Percentiles rank a stretch among this genome's conserved stretches.
Evolutionary conservation across 2,113 vertebrate genomes (phyloP).

Genomic region (Paraplagusia blochii): DNA sequence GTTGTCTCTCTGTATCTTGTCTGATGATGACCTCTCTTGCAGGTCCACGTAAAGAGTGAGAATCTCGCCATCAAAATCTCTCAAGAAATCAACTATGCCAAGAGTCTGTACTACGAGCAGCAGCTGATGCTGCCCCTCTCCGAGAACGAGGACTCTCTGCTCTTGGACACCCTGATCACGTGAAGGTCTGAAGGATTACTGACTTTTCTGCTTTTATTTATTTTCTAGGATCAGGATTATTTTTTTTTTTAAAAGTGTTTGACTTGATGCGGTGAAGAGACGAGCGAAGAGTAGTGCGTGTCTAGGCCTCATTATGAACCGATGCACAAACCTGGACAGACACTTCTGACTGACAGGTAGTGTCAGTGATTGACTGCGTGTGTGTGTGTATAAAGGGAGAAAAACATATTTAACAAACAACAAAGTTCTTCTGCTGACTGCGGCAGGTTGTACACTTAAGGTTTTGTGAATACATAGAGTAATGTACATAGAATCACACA

Average conservation of each 20-base stretch:
- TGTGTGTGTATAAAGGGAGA: conserved; percentile 6
- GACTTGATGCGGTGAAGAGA: conserved; percentile 15
- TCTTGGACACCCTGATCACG: conserved; percentile 83
- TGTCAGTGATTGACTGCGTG: conserved; percentile 43
- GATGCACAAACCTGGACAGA: conserved; percentile 2
- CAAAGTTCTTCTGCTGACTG: conserved; percentile 22
- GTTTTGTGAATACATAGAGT: conserved; percentile 62
- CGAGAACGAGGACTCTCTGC: conserved; percentile 81
- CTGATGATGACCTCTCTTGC: neutral
- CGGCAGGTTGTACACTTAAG: conserved; percentile 28
- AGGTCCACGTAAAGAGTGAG: conserved; percentile 95
- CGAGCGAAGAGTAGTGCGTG: neutral
- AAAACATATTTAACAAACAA: neutral
- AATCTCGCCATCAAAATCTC: conserved; percentile 89
- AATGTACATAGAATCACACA: conserved; percentile 62
- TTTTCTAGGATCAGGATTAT: conserved; percentile 4
- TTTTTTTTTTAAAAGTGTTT: conserved; percentile 12
- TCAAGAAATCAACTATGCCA: conserved; percentile 98
- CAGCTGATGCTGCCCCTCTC: conserved; percentile 91
- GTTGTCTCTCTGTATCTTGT: neutral
- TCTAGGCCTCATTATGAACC: neutral
- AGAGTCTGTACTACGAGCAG: conserved; percentile 98
- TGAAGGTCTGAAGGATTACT: neutral
- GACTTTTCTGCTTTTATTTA: neutral
- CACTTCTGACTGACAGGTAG: conserved; percentile 43